Conservation (phyloP, 2,888 invertebrate species). For the Pyralis farinalis region DNA sequence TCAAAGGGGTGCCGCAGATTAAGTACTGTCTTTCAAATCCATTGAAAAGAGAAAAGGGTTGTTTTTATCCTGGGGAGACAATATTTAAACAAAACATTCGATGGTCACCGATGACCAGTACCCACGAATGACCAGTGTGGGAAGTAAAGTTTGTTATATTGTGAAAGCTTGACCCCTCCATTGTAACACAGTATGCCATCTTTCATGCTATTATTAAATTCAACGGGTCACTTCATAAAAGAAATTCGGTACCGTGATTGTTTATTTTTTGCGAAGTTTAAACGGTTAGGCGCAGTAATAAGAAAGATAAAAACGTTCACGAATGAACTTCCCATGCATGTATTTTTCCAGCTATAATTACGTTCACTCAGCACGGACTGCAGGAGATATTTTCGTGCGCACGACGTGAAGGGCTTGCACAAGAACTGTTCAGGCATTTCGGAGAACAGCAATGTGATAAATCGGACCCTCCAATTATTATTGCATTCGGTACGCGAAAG, state of each 20-base stretch:
- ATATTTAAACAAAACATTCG: constrained; percentile 61
- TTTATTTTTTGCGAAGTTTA: constrained; percentile 60
- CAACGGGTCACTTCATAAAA: constrained; percentile 52
- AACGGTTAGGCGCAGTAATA: constrained; percentile 61
- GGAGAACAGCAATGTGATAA: constrained; percentile 76
- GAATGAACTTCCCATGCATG: constrained; percentile 64
- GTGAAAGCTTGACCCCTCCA: constrained; percentile 62
- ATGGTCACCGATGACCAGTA: constrained; percentile 76
- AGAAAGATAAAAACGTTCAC: constrained; percentile 52
- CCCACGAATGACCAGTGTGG: constrained; percentile 72
- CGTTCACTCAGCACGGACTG: constrained; percentile 62
- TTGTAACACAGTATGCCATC: constrained; percentile 53
- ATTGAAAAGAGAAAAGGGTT: constrained; percentile 56
- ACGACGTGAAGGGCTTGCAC: constrained; percentile 74
- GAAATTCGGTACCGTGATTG: constrained; percentile 41
- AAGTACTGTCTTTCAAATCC: constrained; percentile 53
- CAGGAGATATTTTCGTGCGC: constrained; percentile 74
- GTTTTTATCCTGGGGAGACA: constrained; percentile 53
- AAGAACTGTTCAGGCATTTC: constrained; percentile 75
- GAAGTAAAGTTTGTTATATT: constrained; percentile 57
- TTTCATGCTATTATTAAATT: constrained; percentile 41
- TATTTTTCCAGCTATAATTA: constrained; percentile 77
- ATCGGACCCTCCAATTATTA: constrained; percentile 78
- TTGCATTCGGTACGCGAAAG: constrained; percentile 74
- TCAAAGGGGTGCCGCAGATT: constrained; percentile 58